Conservation (phyloP, 1,140 invertebrate species). For the Ctenoplectra terminalis region DNA sequence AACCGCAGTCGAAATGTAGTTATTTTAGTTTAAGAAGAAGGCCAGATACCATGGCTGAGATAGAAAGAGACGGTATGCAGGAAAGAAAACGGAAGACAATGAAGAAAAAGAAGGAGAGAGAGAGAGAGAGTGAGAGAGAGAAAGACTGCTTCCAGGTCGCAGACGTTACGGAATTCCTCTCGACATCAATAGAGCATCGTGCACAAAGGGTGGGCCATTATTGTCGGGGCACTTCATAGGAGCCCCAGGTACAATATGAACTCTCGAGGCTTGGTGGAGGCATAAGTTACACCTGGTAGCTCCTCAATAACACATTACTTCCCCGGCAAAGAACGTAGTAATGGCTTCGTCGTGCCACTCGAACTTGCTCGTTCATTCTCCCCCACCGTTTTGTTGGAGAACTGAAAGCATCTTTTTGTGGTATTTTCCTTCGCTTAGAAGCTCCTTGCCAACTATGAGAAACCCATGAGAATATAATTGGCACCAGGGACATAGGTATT, state of each 20-base stretch:
- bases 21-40: conserved; percentile 27
- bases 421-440: conserved; percentile 41
- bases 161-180: conserved; percentile 71
- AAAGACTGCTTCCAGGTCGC: conserved; percentile 48
- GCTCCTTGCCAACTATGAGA: conserved; percentile 27
- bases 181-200: conserved; percentile 70
- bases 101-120: not conserved
- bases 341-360: conserved; percentile 60
- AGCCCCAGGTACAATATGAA: conserved; percentile 66
- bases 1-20: conserved; percentile 42
- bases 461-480: conserved; percentile 77
- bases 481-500: conserved; percentile 43
- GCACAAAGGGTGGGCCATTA: conserved; percentile 70
- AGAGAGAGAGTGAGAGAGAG: not conserved
- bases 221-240: conserved; percentile 63
- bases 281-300: conserved; percentile 77
- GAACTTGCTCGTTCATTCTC: conserved; percentile 35
- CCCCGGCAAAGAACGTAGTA: conserved; percentile 56
- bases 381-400: conserved; percentile 49
- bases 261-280: conserved; percentile 59
- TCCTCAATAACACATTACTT: conserved; percentile 74
- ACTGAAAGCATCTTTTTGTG: conserved; percentile 52
- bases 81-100: not conserved
- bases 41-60: not conserved
- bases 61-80: not conserved